Evolutionary conservation across 2,888 invertebrate species (phyloP), one percentile per base, ranked within the genome.

Genomic region (Pachymerium ferrugineum): DNA sequence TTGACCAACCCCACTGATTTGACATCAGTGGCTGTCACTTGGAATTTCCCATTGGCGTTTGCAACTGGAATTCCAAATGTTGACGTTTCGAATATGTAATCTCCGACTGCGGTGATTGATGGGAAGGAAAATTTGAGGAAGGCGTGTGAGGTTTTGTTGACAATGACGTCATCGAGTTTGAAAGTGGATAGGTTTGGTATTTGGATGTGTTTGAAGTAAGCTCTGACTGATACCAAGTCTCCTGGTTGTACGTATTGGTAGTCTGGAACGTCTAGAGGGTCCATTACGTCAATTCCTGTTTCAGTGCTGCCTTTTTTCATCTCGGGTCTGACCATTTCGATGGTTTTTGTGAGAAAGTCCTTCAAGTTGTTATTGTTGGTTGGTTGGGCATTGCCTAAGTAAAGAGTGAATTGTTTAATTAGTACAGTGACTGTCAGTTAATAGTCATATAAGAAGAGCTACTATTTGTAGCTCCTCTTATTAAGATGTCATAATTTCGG

Each of bases 11-110:
- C 30, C 16, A 22, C 12, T 8, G 70, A 29, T 70, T 31, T 12
- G 5, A 70, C 30, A 5, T 33, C 16, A 10, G n/a, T 70, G 10
- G 33, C 70, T 4, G 19, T 33, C 33, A 70, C 30, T 5, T 16
- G 14, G 70, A 30, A 70, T 14, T 14, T 28, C 5, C 33, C 70
- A 4, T 28, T 33, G 31, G 70, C 30, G 33, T 28, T 14, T 4
- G 30, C 70, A n/a, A 70, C 70, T 10, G 70, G 70, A n/a, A 70
- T 12, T 4, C 33, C 35, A 16, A 70, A 70, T n/a, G 70, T 33
- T 8, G n/a, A 10, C 4, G 70, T 70, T 70, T 70, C 16, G 19
- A 70, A 70, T 14, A 25, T 12, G 19, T 70, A 70, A 33, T 70
- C 70, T 10, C 70, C 70, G 10, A 70, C 5, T 29, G 16, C 70